Percentiles rank a stretch among this genome's conserved stretches.
These are phyloP conservation scores for Myiotriccus ornatus DNA, from an alignment of 2,797 vertebrate genomes.

Conservation along the genomic window DNA sequence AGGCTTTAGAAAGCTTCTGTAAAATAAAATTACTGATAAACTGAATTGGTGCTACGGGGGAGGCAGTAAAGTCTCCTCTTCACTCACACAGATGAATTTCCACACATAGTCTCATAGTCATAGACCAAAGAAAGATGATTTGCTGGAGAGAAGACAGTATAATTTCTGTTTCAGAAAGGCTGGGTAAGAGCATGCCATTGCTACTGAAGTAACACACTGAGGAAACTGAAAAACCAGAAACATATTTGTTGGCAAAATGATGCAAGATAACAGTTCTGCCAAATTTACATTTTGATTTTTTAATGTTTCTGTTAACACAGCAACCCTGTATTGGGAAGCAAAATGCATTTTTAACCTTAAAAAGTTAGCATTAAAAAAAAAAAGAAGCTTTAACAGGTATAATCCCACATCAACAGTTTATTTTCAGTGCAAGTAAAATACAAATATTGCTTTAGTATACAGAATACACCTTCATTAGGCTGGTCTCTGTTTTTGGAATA, in stretches of 20 bases:
- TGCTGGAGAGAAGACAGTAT: background rate
- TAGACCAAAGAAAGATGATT: background rate
- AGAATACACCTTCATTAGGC: slow-evolving; percentile 35
- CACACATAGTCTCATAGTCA: background rate
- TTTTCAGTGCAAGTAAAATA: slow-evolving; percentile 64
- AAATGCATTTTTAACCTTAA: background rate
- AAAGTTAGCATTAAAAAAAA: background rate
- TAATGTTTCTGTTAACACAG: background rate
- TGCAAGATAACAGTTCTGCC: background rate
- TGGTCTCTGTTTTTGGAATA: background rate
- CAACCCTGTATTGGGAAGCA: background rate
- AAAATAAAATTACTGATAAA: background rate
- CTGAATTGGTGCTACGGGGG: background rate
- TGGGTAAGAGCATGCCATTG: background rate
- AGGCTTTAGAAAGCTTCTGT: background rate
- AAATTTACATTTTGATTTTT: background rate
- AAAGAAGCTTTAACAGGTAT: slow-evolving; percentile 51
- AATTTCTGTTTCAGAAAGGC: background rate
- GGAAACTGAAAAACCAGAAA: background rate
- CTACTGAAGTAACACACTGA: background rate
- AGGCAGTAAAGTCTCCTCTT: background rate
- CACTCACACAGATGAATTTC: background rate
- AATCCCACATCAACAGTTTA: slow-evolving; percentile 63
- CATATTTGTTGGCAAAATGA: background rate
- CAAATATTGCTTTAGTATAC: slow-evolving; percentile 30